A percentile compares a stretch with the other conserved stretches of the same genome.
Conservation (phyloP, 2,888 invertebrate species). For the Himalopsyche kuldschensis region DNA sequence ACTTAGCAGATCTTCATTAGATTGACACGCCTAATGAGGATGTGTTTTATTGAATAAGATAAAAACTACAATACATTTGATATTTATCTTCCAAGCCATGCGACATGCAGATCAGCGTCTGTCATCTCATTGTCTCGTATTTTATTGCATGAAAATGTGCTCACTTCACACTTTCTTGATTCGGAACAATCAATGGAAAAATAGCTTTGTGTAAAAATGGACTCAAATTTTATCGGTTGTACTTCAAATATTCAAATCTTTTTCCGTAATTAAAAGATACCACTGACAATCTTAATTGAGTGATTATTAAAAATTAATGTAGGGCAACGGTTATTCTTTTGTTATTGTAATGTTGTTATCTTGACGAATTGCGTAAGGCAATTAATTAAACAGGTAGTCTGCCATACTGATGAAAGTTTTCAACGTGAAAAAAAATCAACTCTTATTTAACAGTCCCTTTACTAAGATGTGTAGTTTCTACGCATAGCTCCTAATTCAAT, state of each 20-base stretch:
- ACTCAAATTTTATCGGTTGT: background rate
- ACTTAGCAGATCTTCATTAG: background rate
- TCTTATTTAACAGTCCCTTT: too few species aligned
- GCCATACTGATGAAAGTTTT: too few species aligned
- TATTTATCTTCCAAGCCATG: background rate
- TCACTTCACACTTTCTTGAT: background rate
- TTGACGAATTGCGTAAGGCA: too few species aligned
- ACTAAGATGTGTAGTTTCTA: too few species aligned
- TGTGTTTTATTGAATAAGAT: background rate
- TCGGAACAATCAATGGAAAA: background rate
- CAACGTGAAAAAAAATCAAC: too few species aligned
- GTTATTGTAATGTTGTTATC: too few species aligned
- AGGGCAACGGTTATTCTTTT: too few species aligned
- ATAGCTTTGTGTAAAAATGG: background rate
- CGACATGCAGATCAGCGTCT: background rate
- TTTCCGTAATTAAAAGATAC: background rate
- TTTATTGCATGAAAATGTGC: background rate
- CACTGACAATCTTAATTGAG: background rate
- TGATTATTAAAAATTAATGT: background rate
- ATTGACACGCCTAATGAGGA: background rate
- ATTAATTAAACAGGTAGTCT: too few species aligned
- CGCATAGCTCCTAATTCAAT: too few species aligned
- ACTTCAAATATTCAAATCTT: background rate
- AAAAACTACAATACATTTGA: background rate
- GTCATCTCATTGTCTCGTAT: background rate